Evolutionary conservation across 2,797 vertebrate species (phyloP).

Genomic region (Amazona finschi): DNA sequence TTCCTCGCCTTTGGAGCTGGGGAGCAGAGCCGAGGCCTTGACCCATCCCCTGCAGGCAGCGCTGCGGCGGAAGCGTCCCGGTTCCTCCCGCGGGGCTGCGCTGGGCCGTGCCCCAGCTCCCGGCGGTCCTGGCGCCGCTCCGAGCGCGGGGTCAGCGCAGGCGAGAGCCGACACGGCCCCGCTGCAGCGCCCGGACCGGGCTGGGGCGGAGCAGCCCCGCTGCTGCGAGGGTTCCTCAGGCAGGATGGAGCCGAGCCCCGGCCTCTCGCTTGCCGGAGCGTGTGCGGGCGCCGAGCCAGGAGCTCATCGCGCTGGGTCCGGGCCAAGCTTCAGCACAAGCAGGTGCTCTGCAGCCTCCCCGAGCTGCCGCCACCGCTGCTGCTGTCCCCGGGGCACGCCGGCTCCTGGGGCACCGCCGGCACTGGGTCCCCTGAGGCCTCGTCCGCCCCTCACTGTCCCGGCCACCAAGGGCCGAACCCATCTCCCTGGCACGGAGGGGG

Average conservation of each 20-base stretch:
- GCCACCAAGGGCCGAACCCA: not conserved
- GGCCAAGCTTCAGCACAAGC: not conserved
- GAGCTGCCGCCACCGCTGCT: accelerated
- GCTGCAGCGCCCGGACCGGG: accelerated
- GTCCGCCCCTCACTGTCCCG: not conserved
- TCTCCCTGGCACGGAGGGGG: accelerated
- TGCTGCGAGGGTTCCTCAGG: accelerated
- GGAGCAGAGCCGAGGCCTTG: not conserved
- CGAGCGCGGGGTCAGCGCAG: not conserved
- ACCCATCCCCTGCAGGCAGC: accelerated
- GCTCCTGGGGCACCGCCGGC: not conserved
- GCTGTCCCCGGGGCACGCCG: not conserved
- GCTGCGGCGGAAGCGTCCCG: not conserved
- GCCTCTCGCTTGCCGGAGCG: accelerated
- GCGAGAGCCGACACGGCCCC: accelerated
- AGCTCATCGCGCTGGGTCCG: not conserved
- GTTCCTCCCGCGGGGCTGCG: not conserved
- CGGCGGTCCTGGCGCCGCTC: accelerated
- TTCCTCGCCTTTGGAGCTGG: accelerated
- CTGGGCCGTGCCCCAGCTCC: not conserved
- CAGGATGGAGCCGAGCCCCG: not conserved
- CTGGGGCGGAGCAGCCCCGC: not conserved
- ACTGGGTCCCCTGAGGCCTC: not conserved
- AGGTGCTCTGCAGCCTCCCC: not conserved
- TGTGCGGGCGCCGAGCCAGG: not conserved